A percentile compares a stretch with the other conserved stretches of the same genome.
These are phyloP conservation scores for Gymnothorax reevesii DNA, from an alignment of 2,797 vertebrate genomes.

Conservation along the genomic window DNA sequence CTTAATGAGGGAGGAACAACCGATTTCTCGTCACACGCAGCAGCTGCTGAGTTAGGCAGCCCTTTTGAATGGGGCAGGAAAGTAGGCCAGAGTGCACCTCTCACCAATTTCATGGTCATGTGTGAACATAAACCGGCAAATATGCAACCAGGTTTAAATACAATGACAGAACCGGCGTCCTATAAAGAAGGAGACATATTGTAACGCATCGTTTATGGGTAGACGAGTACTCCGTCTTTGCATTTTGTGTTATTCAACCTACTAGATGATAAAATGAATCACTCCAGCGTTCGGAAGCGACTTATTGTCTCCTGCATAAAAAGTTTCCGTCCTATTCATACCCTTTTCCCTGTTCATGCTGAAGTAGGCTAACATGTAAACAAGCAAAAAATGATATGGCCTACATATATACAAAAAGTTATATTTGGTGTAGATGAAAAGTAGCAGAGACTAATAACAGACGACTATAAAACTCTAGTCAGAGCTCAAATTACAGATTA, in stretches of 20 bases:
- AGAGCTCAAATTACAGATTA: neutral
- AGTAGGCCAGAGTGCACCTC: constrained; percentile 43
- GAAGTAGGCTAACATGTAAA: neutral
- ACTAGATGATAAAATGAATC: neutral
- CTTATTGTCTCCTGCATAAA: neutral
- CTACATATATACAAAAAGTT: neutral
- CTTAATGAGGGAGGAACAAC: constrained; percentile 5
- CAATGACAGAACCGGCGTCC: constrained; percentile 1
- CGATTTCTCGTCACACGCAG: constrained; percentile 14
- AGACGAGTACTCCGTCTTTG: neutral
- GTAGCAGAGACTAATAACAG: neutral
- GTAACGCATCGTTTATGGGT: constrained; percentile 3
- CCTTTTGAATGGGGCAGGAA: constrained; percentile 38
- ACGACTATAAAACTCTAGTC: neutral
- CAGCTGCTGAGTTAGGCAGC: constrained; percentile 30
- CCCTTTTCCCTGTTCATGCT: neutral
- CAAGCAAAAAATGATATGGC: neutral
- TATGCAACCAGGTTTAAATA: neutral
- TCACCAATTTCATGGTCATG: constrained; percentile 16
- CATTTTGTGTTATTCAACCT: neutral
- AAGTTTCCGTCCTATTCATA: neutral
- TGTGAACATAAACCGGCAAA: neutral
- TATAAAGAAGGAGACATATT: neutral
- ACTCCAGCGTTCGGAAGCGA: neutral
- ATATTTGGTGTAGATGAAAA: neutral